Conservation (phyloP, 2,797 vertebrate genomes). For the Sebastes elongatus region DNA sequence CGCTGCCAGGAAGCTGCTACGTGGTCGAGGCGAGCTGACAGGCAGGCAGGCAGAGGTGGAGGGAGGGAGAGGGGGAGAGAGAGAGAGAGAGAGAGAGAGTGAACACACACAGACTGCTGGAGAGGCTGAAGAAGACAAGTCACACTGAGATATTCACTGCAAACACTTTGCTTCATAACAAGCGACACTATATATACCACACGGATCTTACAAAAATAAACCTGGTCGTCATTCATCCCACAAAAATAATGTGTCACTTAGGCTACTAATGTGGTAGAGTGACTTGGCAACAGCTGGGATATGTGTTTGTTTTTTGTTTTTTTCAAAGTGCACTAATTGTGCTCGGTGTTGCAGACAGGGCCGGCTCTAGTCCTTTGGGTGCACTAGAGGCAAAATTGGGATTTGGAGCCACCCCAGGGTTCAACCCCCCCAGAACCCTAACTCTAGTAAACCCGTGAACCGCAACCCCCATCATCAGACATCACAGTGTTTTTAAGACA, state of each 20-base stretch:
- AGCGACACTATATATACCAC: conserved; percentile 11
- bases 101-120: neutral
- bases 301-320: neutral
- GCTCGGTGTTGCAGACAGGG: neutral
- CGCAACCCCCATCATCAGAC: no score
- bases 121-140: conserved; percentile 20
- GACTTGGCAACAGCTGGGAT: neutral
- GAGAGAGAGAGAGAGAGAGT: neutral
- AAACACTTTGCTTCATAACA: conserved; percentile 34
- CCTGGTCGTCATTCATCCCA: neutral
- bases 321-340: no score
- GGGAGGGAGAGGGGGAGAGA: conserved; percentile 19
- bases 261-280: neutral
- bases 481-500: no score
- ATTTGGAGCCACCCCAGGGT: no score
- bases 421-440: no score
- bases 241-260: neutral
- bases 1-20: conserved; percentile 80
- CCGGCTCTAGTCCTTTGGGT: no score
- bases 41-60: conserved; percentile 69
- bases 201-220: conserved; percentile 17
- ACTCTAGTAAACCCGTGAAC: no score
- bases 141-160: conserved; percentile 35
- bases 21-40: conserved; percentile 77
- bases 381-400: no score